Percentiles rank a stretch among this genome's conserved stretches.
phyloP scores from a whole-genome alignment of 2,113 vertebrate species.

The Podarcis raffonei region DNA sequence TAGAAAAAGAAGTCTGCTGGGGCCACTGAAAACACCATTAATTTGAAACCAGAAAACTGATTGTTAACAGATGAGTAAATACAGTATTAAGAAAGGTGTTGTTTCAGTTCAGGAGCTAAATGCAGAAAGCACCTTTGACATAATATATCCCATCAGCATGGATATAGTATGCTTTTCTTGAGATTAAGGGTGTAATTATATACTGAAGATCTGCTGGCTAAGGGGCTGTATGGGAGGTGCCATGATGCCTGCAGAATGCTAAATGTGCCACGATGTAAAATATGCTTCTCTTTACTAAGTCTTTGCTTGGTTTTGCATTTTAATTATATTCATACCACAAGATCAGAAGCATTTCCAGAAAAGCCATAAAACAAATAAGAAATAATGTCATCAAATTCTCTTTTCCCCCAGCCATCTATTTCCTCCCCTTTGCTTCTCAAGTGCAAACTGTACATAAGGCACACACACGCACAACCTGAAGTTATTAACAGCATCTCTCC shows the following conservation, averaged over 20 bases:
- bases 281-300: conserved; percentile 13
- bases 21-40: conserved; percentile 5
- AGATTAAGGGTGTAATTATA: not conserved
- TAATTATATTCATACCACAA: not conserved
- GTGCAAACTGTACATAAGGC: not conserved
- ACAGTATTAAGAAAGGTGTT: not conserved
- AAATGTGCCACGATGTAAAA: not conserved
- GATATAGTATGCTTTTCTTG: not conserved
- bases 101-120: not conserved
- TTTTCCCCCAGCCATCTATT: no score
- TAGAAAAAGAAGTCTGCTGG: not conserved
- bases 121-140: conserved; percentile 3
- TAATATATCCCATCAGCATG: not conserved
- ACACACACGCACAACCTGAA: not conserved
- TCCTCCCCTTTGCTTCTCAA: not conserved
- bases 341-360: not conserved
- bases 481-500: not conserved
- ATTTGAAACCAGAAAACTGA: conserved; percentile 11
- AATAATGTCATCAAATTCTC: not conserved
- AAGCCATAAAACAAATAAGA: not conserved
- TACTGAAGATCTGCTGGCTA: not conserved
- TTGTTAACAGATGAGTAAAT: conserved; percentile 14
- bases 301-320: not conserved
- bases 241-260: not conserved
- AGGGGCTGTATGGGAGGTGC: not conserved